phyloP scores from a whole-genome alignment of 2,797 vertebrate species.

The Phoxinus dragarum region DNA sequence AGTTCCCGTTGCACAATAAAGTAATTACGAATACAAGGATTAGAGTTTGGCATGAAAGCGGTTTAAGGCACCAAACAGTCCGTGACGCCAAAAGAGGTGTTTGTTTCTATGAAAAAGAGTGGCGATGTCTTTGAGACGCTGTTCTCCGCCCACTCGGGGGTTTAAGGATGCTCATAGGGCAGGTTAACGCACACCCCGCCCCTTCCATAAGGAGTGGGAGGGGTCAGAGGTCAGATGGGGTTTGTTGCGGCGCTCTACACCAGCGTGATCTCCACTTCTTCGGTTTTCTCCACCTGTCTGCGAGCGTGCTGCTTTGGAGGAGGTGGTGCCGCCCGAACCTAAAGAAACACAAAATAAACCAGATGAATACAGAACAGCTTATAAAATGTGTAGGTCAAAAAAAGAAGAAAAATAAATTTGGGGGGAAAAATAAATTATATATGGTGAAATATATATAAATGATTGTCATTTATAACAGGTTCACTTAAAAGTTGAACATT shows the following conservation, averaged over 20 bases:
- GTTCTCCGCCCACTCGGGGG: conserved; percentile 38
- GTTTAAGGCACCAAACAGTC: conserved; percentile 76
- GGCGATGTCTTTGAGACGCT: conserved; percentile 39
- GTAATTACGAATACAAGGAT: conserved; percentile 54
- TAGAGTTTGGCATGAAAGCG: conserved; percentile 67
- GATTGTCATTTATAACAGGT: too few species aligned
- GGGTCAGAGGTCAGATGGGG: conserved; percentile 51
- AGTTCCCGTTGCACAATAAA: conserved; percentile 37
- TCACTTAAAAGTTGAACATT: too few species aligned
- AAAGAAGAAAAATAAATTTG: too few species aligned
- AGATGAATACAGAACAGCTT: not conserved
- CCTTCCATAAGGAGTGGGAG: conserved; percentile 52
- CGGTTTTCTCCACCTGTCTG: conserved; percentile 85
- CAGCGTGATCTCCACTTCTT: conserved; percentile 98
- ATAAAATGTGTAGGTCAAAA: not conserved
- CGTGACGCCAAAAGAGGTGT: conserved; percentile 54
- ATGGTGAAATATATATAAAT: not conserved
- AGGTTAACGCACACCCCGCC: conserved; percentile 17
- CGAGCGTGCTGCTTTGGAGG: conserved; percentile 91
- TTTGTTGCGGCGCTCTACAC: conserved; percentile 80
- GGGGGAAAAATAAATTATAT: not conserved
- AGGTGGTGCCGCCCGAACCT: conserved; percentile 96
- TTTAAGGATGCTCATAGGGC: conserved; percentile 24
- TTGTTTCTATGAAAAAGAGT: conserved; percentile 54
- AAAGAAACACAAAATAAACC: conserved; percentile 49